Evolutionary conservation across 2,797 vertebrate species (phyloP).

Genomic region (Chrysocyon brachyurus): DNA sequence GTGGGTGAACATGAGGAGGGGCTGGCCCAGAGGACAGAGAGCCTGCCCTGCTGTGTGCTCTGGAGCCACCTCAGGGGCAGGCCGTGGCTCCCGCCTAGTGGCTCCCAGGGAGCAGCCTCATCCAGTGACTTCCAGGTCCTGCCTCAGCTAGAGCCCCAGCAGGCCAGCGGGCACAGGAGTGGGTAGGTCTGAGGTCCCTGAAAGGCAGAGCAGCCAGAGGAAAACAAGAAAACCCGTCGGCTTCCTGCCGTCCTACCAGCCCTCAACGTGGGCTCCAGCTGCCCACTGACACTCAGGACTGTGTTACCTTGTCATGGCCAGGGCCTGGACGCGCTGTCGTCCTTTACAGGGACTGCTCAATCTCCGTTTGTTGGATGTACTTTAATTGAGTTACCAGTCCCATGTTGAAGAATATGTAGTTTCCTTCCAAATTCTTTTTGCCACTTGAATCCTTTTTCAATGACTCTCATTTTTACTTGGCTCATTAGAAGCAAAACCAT

Average conservation of each 20-base stretch:
- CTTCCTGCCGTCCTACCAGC: not conserved
- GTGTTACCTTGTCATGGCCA: not conserved
- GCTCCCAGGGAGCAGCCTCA: not conserved
- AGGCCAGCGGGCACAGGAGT: not conserved
- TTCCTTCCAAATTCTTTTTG: not conserved
- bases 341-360: not conserved
- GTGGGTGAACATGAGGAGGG: not conserved
- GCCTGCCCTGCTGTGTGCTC: not conserved
- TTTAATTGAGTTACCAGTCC: not conserved
- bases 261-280: not conserved
- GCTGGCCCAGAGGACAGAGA: not conserved
- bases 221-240: not conserved
- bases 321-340: not conserved
- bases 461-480: not conserved
- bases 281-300: not conserved
- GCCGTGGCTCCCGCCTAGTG: not conserved
- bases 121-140: not conserved
- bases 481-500: conserved; percentile 21
- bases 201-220: not conserved
- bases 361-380: not conserved
- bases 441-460: not conserved
- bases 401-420: not conserved
- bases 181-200: not conserved
- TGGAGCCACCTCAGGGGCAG: not conserved
- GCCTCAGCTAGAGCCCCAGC: not conserved